Conservation (phyloP, 2,888 invertebrate species). For the Odontomyia ornata region DNA sequence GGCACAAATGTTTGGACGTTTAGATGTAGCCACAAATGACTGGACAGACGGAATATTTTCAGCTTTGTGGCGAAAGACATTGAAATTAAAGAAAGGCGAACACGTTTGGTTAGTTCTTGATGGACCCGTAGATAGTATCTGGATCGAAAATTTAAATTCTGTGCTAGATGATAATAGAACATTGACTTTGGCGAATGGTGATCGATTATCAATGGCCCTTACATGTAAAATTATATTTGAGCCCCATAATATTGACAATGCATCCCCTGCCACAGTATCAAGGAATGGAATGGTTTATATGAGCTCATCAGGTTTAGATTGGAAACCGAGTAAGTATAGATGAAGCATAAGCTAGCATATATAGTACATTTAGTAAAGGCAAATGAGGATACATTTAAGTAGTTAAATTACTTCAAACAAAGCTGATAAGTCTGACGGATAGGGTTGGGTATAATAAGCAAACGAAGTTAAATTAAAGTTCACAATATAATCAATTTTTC, state of each 20-base stretch:
- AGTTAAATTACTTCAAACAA: too few relatives aligned
- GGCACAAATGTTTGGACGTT: constrained; percentile 95
- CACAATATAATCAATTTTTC: too few relatives aligned
- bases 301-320: constrained; percentile 94
- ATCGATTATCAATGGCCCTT: constrained; percentile 92
- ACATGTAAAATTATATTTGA: constrained; percentile 96
- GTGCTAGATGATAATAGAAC: constrained; percentile 97
- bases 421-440: too few relatives aligned
- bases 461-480: too few relatives aligned
- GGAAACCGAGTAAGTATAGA: constrained; percentile 75
- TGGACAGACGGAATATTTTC: constrained; percentile 99
- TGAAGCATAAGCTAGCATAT: too few relatives aligned
- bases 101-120: constrained; percentile 94
- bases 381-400: too few relatives aligned
- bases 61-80: constrained; percentile 93
- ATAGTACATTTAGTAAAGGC: too few relatives aligned
- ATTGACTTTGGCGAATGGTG: constrained; percentile 93
- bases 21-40: constrained; percentile 97
- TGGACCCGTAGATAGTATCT: constrained; percentile 96
- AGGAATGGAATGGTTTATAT: constrained; percentile 95
- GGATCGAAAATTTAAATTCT: constrained; percentile 98
- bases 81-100: constrained; percentile 87
- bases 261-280: constrained; percentile 96
- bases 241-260: constrained; percentile 97
- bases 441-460: too few relatives aligned